A percentile compares a stretch with the other conserved stretches of the same genome.
Conservation (phyloP, 2,888 invertebrate genomes). For the Dermolepida albohirtum region DNA sequence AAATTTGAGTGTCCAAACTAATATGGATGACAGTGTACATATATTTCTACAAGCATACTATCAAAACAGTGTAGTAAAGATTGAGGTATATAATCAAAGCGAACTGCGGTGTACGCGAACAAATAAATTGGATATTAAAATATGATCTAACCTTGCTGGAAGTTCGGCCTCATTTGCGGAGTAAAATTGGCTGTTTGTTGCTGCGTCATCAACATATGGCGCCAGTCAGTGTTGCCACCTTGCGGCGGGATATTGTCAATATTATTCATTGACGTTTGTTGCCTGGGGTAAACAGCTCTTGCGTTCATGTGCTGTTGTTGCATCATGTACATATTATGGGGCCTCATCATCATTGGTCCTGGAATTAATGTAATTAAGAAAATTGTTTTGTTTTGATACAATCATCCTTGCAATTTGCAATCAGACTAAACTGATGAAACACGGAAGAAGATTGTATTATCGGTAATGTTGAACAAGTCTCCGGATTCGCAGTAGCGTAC, state of each 20-base stretch:
- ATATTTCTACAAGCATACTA: too few species aligned
- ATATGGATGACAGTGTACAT: too few species aligned
- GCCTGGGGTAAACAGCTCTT: constrained; percentile 67
- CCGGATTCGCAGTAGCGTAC: too few species aligned
- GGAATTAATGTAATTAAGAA: too few species aligned
- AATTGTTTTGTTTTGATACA: too few species aligned
- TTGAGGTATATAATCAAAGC: too few species aligned
- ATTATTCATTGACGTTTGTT: constrained; percentile 69
- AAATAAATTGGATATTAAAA: background rate
- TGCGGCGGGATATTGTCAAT: constrained; percentile 64
- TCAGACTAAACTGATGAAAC: too few species aligned
- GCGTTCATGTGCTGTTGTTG: constrained; percentile 68
- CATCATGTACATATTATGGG: constrained; percentile 73
- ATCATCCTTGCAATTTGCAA: too few species aligned
- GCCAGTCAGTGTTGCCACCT: constrained; percentile 70
- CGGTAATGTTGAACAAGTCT: constrained; percentile 27
- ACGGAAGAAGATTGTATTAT: too few species aligned
- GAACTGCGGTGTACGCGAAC: too few species aligned
- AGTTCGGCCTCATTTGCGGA: constrained; percentile 67
- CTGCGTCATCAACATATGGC: constrained; percentile 74
- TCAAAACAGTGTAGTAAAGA: too few species aligned
- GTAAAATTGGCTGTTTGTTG: constrained; percentile 67
- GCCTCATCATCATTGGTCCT: constrained; percentile 80
- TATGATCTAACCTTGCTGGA: constrained; percentile 64
- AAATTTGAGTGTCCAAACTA: too few species aligned